These are phyloP conservation scores for Acridotheres tristis DNA, from an alignment of 2,797 vertebrate species.

Conservation along the genomic window DNA sequence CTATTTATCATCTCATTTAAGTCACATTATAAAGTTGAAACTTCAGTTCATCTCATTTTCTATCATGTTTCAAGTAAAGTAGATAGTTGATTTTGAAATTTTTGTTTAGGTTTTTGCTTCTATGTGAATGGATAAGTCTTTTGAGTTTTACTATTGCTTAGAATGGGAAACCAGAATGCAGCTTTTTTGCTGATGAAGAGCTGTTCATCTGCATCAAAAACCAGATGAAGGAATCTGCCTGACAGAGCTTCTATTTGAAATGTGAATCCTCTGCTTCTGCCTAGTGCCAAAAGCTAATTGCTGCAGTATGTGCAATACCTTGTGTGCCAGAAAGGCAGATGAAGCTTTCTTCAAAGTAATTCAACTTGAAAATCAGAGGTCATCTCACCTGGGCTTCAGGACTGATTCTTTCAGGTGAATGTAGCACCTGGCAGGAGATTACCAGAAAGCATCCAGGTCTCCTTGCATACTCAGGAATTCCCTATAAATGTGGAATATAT, in stretches of 20 bases:
- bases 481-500: background rate
- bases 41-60: background rate
- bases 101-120: background rate
- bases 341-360: background rate
- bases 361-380: background rate
- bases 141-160: background rate
- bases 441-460: background rate
- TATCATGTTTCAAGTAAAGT: background rate
- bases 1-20: background rate
- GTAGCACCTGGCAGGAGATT: background rate
- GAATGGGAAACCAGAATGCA: background rate
- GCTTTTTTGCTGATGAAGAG: background rate
- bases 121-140: background rate
- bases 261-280: background rate
- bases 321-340: background rate
- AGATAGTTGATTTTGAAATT: background rate
- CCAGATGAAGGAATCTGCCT: background rate
- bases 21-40: background rate
- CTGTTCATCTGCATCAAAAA: background rate
- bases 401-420: background rate
- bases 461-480: background rate
- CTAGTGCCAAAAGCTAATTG: background rate
- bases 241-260: background rate
- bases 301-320: background rate
- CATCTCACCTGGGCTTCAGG: background rate